Percentiles rank a stretch among this genome's conserved stretches.
Evolutionary conservation across 2,888 invertebrate species (phyloP).

Genomic region (Cyclophora albipunctata): DNA sequence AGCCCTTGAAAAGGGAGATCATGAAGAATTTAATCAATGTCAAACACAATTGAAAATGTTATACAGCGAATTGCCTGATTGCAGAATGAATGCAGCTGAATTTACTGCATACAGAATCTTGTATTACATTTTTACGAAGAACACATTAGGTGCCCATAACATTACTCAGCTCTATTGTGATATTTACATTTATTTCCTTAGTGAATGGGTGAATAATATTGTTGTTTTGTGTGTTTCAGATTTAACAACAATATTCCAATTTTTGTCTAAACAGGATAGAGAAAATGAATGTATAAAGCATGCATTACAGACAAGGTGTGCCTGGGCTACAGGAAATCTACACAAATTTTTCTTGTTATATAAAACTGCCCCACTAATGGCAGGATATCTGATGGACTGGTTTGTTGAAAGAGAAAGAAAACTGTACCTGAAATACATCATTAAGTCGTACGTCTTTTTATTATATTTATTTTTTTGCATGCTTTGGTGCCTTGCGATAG

Average conservation of each 20-base stretch:
- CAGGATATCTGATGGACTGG: conserved; percentile 97
- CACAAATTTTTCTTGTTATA: conserved; percentile 95
- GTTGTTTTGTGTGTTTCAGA: conserved; percentile 75
- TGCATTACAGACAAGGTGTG: conserved; percentile 91
- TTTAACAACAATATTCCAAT: conserved; percentile 92
- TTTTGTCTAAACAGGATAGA: conserved; percentile 85
- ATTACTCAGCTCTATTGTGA: too few species aligned
- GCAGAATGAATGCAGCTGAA: conserved; percentile 85
- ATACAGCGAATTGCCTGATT: conserved; percentile 85
- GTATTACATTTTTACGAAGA: conserved; percentile 98
- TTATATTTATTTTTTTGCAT: conserved; percentile 12
- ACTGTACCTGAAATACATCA: conserved; percentile 90
- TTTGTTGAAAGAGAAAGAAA: conserved; percentile 97
- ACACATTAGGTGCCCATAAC: conserved; percentile 82
- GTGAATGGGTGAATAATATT: conserved; percentile 7
- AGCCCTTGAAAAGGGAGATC: conserved; percentile 97
- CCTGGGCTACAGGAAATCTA: conserved; percentile 95
- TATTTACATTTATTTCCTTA: too few species aligned
- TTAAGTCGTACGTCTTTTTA: conserved; percentile 94
- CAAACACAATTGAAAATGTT: conserved; percentile 98
- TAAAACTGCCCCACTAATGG: conserved; percentile 93
- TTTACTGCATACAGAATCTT: conserved; percentile 97
- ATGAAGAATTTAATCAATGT: conserved; percentile 99
- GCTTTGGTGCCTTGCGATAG: conserved; percentile 3
- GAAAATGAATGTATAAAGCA: conserved; percentile 87